These are phyloP conservation scores for Ferrisia virgata DNA, from an alignment of 2,888 invertebrate species.

Conservation along the genomic window DNA sequence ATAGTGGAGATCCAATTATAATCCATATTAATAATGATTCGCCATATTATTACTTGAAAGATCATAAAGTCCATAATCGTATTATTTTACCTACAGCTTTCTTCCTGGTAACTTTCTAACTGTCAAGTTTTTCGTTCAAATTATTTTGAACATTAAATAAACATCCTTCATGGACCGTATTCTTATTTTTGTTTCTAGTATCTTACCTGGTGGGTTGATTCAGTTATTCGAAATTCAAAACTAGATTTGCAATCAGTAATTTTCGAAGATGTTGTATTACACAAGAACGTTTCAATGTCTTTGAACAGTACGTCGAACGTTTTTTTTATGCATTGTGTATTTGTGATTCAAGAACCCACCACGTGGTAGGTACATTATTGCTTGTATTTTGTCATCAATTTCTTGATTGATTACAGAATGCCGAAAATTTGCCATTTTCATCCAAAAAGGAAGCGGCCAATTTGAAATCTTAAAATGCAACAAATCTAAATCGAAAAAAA, in stretches of 20 bases:
- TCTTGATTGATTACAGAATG: not conserved
- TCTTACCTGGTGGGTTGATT: not conserved
- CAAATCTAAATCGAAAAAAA: not conserved
- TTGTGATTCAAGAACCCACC: not conserved
- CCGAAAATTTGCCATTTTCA: not conserved
- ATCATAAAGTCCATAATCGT: constrained; percentile 29
- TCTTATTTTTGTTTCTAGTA: not conserved
- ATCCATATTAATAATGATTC: constrained; percentile 12
- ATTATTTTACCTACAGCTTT: constrained; percentile 22
- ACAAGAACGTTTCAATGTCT: not conserved
- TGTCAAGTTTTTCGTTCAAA: too few relatives aligned
- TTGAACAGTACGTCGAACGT: not conserved
- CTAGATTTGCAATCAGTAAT: not conserved
- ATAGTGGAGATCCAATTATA: not conserved
- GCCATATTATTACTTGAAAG: constrained; percentile 16
- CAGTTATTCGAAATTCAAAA: not conserved
- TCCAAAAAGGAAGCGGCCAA: constrained; percentile 7
- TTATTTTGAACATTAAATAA: not conserved
- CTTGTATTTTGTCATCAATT: too few relatives aligned
- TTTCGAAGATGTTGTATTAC: not conserved
- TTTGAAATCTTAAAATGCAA: not conserved
- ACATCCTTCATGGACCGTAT: too few relatives aligned
- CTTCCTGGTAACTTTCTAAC: constrained; percentile 18
- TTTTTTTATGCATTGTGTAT: not conserved
- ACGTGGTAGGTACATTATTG: too few relatives aligned